Conservation (phyloP, 30 jellyfish, hydroid and myxozoan species). For the Hydra vulgaris region DNA sequence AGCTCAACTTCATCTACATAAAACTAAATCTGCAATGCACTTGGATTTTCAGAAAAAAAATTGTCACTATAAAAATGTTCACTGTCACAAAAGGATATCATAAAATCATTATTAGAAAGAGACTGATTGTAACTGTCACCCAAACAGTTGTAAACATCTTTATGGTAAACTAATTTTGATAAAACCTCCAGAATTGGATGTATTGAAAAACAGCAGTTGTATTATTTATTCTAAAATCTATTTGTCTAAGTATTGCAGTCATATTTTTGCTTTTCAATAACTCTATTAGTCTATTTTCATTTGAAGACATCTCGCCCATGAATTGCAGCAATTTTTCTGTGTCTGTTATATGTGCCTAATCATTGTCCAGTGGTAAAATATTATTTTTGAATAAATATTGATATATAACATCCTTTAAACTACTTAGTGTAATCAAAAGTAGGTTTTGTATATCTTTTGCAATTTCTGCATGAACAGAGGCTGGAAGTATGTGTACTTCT, state of each 20-base stretch:
- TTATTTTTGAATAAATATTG: not conserved
- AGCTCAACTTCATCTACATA: not conserved
- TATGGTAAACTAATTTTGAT: no score
- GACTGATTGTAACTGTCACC: not conserved
- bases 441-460: no score
- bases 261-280: not conserved
- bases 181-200: not conserved
- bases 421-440: not conserved
- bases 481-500: no score
- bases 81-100: not conserved
- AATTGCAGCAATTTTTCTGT: not conserved
- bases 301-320: not conserved
- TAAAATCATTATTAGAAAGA: not conserved
- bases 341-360: not conserved
- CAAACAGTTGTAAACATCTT: not conserved
- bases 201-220: not conserved
- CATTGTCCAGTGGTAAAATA: not conserved
- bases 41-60: not conserved
- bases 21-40: not conserved
- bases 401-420: not conserved
- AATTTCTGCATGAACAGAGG: no score
- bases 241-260: not conserved
- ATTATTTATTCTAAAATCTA: no score
- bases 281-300: not conserved
- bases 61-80: not conserved